Percentiles rank a stretch among this genome's conserved stretches.
These are phyloP conservation scores for Decapterus maruadsi DNA, from an alignment of 2,797 vertebrate species.

Conservation along the genomic window DNA sequence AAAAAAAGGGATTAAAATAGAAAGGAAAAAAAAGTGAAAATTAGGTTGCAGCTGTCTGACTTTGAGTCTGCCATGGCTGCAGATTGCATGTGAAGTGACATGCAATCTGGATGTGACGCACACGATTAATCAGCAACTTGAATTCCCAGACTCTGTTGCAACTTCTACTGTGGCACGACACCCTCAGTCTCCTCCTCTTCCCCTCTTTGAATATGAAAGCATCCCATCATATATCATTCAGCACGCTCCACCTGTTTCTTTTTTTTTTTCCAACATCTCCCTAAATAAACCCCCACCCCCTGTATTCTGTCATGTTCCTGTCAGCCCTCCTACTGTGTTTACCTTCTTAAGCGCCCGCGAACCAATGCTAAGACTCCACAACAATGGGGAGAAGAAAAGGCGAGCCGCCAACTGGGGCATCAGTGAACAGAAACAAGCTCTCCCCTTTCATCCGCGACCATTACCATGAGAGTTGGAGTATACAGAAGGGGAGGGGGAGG, in stretches of 20 bases:
- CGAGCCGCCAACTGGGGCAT: constrained; percentile 34
- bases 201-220: constrained; percentile 38
- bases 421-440: constrained; percentile 48
- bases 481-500: background rate
- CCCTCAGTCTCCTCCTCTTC: background rate
- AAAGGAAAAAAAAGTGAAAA: background rate
- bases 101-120: background rate
- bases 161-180: constrained; percentile 4
- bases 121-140: constrained; percentile 13
- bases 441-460: constrained; percentile 51
- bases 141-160: background rate
- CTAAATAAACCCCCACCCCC: constrained; percentile 20
- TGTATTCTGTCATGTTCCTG: constrained; percentile 38
- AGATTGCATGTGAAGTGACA: constrained; percentile 3
- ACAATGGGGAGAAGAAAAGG: constrained; percentile 40
- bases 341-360: constrained; percentile 48
- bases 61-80: background rate
- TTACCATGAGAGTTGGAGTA: constrained; percentile 39
- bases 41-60: background rate
- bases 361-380: constrained; percentile 42
- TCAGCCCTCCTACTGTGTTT: constrained; percentile 42
- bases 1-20: constrained; percentile 10
- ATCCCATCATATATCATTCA: constrained; percentile 58
- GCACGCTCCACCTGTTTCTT: constrained; percentile 25
- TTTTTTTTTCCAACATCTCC: constrained; percentile 31